phyloP scores from a whole-genome alignment of 2,888 invertebrate genomes.

The Scotopteryx bipunctaria region DNA sequence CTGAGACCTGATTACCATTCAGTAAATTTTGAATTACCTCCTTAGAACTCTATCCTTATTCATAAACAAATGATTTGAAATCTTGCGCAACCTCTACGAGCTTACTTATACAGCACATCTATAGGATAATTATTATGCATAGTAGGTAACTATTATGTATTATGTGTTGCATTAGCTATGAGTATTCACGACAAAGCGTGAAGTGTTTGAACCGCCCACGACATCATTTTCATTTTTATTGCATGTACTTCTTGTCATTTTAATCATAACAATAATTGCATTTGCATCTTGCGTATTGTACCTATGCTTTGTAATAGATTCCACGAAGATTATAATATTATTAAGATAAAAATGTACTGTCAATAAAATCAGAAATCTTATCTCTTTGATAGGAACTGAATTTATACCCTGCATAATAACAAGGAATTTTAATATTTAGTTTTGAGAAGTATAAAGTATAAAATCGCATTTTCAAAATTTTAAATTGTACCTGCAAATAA shows the following conservation, averaged over 20 bases:
- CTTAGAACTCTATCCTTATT: no score
- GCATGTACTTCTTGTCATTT: slow-evolving; percentile 40
- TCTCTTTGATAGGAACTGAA: no score
- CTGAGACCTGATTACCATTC: not conserved
- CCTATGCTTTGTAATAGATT: not conserved
- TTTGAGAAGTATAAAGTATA: not conserved
- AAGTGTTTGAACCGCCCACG: slow-evolving; percentile 45
- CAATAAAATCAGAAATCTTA: no score
- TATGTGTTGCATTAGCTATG: slow-evolving; percentile 15
- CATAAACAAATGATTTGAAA: no score
- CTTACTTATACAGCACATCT: no score
- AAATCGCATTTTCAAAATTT: not conserved
- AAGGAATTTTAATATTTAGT: no score
- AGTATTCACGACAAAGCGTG: slow-evolving; percentile 34
- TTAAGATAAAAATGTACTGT: no score
- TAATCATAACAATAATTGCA: slow-evolving; percentile 25
- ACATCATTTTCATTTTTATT: slow-evolving; percentile 61
- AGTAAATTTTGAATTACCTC: not conserved
- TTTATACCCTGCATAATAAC: no score
- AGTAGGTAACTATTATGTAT: not conserved
- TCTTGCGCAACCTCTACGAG: no score
- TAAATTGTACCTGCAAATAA: slow-evolving; percentile 18
- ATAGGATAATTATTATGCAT: slow-evolving; percentile 1
- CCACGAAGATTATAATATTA: no score
- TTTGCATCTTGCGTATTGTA: not conserved